Base-by-base conservation (phyloP, 2,113 vertebrate genomes). In the Hiodon alosoides region DNA sequence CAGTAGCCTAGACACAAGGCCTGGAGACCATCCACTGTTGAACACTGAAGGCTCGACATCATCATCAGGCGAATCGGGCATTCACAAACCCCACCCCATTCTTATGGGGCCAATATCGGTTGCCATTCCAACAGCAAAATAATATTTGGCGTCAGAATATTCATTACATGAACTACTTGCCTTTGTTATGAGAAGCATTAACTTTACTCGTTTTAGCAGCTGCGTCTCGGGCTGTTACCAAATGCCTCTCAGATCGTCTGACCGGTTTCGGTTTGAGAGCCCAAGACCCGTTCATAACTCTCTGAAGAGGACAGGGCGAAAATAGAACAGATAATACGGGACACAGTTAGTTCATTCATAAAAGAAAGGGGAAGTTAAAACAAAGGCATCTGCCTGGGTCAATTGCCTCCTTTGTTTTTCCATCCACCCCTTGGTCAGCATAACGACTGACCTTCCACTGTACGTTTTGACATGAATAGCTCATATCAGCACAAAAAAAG, bases 111-210 rank as follows among this genome's bases (percentile, higher is more conserved):
- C 75, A 80, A 84, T 81, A 76, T 57, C 52, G 78, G 74, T 79
- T 75, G 65, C 50, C 0, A 48, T 0, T 1, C 67, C 68, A 75
- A 51, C 81, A 69, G 52, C 73, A 10, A 17, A 79, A 82, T 80
- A 84, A 86, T 84, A 83, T 85, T 85, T 80, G 72, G 61, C 16
- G 79, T 74, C 66, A 74, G 10, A 76, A 67, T 64, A 75, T 79
- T 73, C 16, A 68, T 0, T 62, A 62, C 74, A 72, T 16, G 60
- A 51, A 77, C 7, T 8, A 47, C 81, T 81, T 81, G 77, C 76
- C 84, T 79, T 72, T 71, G 66, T 75, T 85, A 73, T 73, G 78
- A 78, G 7, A 50, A 76, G 62, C 7, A 52, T 61, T 82, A 60
- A 71, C 52, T 16, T 80, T 75, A 65, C 64, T 9, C n/a, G n/a